These are phyloP conservation scores for Urophycis tenuis DNA, from an alignment of 2,797 vertebrate genomes.

Conservation along the genomic window DNA sequence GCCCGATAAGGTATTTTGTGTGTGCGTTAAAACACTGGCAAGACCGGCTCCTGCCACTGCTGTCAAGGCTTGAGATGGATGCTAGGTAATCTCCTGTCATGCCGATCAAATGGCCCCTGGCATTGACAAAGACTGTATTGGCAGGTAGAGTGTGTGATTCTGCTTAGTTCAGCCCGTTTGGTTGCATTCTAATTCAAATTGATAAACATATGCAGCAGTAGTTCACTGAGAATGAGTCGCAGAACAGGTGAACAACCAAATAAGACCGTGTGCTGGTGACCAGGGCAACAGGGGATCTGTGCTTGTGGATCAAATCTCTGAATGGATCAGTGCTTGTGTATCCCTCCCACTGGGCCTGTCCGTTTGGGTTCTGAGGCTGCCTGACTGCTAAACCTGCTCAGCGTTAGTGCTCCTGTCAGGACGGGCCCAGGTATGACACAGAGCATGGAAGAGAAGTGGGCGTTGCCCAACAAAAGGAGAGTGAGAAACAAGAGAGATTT, in stretches of 20 bases:
- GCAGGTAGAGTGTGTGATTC: background rate
- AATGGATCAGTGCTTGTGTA: too few species aligned
- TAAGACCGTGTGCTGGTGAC: background rate
- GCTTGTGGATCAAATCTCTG: too few species aligned
- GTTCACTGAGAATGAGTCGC: background rate
- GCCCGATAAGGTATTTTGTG: background rate
- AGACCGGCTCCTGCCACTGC: background rate
- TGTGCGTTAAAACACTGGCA: background rate
- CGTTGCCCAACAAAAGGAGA: background rate
- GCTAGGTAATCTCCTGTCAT: background rate
- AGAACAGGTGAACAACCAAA: background rate
- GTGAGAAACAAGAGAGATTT: background rate
- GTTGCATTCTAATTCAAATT: background rate
- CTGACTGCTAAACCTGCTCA: background rate
- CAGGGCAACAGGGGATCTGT: background rate
- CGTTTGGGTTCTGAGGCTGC: background rate
- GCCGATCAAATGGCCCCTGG: background rate
- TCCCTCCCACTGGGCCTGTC: background rate
- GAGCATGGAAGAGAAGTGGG: background rate
- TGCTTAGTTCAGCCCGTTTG: background rate
- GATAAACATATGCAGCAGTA: background rate
- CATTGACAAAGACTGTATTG: background rate
- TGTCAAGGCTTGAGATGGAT: background rate
- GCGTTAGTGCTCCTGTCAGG: background rate
- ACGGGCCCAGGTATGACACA: background rate